Base-by-base conservation (phyloP, 2,888 invertebrate species). In the Pseudanteris insignis region DNA sequence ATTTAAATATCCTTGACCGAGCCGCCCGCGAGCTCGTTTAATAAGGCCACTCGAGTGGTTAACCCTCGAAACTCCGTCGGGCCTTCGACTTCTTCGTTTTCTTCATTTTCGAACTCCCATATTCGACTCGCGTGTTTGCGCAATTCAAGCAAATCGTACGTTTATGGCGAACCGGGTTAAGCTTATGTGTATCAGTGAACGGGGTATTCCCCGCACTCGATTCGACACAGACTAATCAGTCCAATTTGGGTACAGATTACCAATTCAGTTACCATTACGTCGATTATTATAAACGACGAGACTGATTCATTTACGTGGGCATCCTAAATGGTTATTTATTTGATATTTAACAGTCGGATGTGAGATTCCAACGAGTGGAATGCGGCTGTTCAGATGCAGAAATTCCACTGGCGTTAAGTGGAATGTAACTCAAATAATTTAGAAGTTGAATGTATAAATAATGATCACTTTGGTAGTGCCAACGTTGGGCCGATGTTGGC, bases 1-100 rank as follows among this genome's bases (percentile, higher is more conserved):
- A 44, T 46, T 46, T 30, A 13, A 48, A 12, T 11, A 48, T 58
- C 58, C 58, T 58, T 58, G 50, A 58, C 44, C 58, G 24, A 29
- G 9, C 29, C 34, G 38, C 13, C 37, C 11, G 55, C 38, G 28
- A 24, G 25, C 13, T 44, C 18, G 37, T 13, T 21, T 29, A 47
- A 37, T 48, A 58, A 58, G 58, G 58, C 13, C 50, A 13, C 13
- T 40, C 37, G 9, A 58, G 58, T 58, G 50, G 58, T 50, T 58
- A 58, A 12, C 58, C 58, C 58, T 58, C 58, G 44, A 50, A 28
- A 33, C 32, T 32, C 12, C 44, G 29, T 14, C 40, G 41, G 41
- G 25, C 2, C 40, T 30, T 25, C 28, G 28, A 36, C 28, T 34
- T 36, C 24, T 38, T 55, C 47, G 34, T 47, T 40, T 41, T 34